Evolutionary conservation across 2,888 invertebrate genomes (phyloP).

Genomic region (Furcula furcula): DNA sequence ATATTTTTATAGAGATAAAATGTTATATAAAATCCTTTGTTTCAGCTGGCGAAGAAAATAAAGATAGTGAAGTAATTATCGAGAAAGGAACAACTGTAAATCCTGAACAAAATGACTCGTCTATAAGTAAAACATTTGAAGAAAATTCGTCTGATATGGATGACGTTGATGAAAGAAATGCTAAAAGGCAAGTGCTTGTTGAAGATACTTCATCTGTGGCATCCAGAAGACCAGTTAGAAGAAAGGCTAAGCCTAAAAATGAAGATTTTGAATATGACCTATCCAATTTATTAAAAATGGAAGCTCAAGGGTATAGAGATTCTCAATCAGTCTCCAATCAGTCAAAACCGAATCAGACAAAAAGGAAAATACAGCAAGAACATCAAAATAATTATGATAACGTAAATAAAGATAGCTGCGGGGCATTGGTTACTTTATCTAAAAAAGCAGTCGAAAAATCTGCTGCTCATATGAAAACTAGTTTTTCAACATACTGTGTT

Average conservation of each 20-base stretch:
- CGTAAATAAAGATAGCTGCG: slow-evolving; percentile 61
- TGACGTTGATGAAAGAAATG: slow-evolving; percentile 55
- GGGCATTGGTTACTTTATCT: slow-evolving; percentile 59
- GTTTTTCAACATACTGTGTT: slow-evolving; percentile 31
- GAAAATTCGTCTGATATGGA: slow-evolving; percentile 76
- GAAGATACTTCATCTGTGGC: slow-evolving; percentile 42
- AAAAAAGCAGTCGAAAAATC: slow-evolving; percentile 56
- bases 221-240: slow-evolving; percentile 83
- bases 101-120: slow-evolving; percentile 41
- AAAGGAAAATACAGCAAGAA: slow-evolving; percentile 54
- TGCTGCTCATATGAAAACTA: slow-evolving; percentile 58
- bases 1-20: not conserved
- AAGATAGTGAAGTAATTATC: slow-evolving; percentile 35
- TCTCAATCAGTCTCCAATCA: slow-evolving; percentile 42
- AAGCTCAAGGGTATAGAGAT: slow-evolving; percentile 73
- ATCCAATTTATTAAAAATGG: slow-evolving; percentile 79
- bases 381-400: slow-evolving; percentile 44
- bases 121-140: slow-evolving; percentile 61
- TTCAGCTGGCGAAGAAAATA: slow-evolving; percentile 46
- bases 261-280: slow-evolving; percentile 89
- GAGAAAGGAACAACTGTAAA: slow-evolving; percentile 31
- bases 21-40: not conserved
- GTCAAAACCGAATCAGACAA: slow-evolving; percentile 46
- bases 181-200: slow-evolving; percentile 34
- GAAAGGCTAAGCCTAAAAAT: slow-evolving; percentile 83